Conservation (phyloP, 2,888 invertebrate species). For the Rotaria magnacalcarata region DNA sequence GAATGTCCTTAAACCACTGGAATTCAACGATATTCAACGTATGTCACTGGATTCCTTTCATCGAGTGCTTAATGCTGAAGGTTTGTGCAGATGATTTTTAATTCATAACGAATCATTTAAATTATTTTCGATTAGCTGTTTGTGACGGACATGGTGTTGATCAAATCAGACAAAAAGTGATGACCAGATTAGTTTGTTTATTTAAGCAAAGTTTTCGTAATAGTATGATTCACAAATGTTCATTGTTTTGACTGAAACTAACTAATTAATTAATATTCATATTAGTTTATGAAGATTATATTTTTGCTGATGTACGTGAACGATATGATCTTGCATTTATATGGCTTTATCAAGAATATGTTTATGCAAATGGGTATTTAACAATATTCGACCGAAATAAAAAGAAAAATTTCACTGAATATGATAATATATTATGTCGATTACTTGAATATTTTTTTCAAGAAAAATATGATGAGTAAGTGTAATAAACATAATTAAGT, state of each 20-base stretch:
- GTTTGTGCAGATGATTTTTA: not conserved
- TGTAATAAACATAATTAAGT: not conserved
- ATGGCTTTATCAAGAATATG: conserved; percentile 91
- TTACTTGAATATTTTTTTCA: conserved; percentile 64
- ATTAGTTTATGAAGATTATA: conserved; percentile 71
- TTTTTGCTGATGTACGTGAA: conserved; percentile 75
- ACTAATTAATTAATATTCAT: not conserved
- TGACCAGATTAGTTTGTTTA: conserved; percentile 78
- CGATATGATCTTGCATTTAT: conserved; percentile 81
- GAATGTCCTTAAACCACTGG: conserved; percentile 76
- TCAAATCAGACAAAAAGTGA: conserved; percentile 67
- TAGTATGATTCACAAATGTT: conserved; percentile 54
- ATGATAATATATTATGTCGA: conserved; percentile 72
- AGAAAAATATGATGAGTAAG: conserved; percentile 48
- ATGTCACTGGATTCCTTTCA: conserved; percentile 72
- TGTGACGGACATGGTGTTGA: conserved; percentile 60
- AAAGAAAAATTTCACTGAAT: conserved; percentile 64
- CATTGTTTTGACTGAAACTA: too few relatives aligned
- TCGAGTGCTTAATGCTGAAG: conserved; percentile 72
- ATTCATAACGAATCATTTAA: not conserved
- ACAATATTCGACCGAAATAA: not conserved
- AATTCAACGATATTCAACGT: conserved; percentile 65
- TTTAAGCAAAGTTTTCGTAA: conserved; percentile 75
- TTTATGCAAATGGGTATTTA: conserved; percentile 12
- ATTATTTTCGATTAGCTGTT: conserved; percentile 49